Conservation (phyloP, 2,888 invertebrate species). For the Stictocephala bisonia region DNA sequence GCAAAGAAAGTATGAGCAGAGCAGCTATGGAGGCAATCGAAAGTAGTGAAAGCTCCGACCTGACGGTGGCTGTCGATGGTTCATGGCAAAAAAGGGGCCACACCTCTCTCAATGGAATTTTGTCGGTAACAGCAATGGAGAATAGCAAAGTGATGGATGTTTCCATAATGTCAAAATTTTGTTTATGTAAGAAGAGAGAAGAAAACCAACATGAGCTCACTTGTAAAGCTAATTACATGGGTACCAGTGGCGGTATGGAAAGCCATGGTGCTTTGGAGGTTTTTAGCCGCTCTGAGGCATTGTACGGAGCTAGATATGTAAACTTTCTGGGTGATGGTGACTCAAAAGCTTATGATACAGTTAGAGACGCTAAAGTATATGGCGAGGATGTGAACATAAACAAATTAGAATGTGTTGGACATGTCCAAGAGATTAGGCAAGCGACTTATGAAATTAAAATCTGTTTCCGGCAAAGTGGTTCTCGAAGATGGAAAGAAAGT, state of each 20-base stretch:
- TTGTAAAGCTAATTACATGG: conserved; percentile 15
- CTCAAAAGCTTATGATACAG: conserved; percentile 25
- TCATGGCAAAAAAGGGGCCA: conserved; percentile 45
- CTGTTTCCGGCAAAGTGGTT: conserved; percentile 3
- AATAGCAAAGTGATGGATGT: conserved; percentile 34
- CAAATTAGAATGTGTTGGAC: conserved; percentile 40
- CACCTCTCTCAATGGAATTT: conserved; percentile 38
- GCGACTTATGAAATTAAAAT: conserved; percentile 4
- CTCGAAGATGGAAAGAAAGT: conserved; percentile 8
- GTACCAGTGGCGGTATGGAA: conserved; percentile 30
- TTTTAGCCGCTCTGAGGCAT: not conserved
- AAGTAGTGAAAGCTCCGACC: conserved; percentile 10
- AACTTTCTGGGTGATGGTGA: conserved; percentile 51
- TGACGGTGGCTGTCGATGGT: conserved; percentile 43
- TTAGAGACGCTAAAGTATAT: conserved; percentile 16
- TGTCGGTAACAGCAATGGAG: conserved; percentile 32
- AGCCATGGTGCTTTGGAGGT: conserved; percentile 5
- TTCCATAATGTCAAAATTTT: conserved; percentile 8
- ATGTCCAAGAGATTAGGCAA: conserved; percentile 23
- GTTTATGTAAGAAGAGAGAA: conserved; percentile 12
- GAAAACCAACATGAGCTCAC: conserved; percentile 31
- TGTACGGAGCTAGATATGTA: conserved; percentile 46
- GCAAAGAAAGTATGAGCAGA: conserved; percentile 33
- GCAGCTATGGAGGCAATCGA: conserved; percentile 34
- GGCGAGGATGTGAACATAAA: conserved; percentile 8